Evolutionary conservation across 2,113 vertebrate species (phyloP).

Genomic region (Rhizomys pruinosus): DNA sequence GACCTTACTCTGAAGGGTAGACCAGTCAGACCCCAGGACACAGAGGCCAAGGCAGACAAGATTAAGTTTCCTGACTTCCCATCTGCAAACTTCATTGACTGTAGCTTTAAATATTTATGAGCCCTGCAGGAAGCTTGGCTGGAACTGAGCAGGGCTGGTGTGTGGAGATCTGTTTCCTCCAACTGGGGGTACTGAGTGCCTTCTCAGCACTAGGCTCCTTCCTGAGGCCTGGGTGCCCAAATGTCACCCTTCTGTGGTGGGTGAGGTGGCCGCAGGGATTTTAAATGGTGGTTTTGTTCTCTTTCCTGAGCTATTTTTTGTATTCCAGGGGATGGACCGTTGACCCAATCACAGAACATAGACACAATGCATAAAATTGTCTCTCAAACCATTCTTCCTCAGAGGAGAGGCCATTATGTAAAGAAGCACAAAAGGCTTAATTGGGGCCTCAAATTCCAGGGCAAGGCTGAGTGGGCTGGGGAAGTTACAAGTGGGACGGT

Average conservation of each 20-base stretch:
- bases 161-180: conserved; percentile 60
- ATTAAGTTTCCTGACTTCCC: conserved; percentile 77
- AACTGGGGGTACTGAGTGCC: neutral
- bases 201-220: neutral
- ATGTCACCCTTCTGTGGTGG: neutral
- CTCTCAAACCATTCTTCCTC: neutral
- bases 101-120: conserved; percentile 85
- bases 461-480: conserved; percentile 58
- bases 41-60: conserved; percentile 52
- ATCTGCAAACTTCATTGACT: conserved; percentile 78
- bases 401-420: conserved; percentile 36
- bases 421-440: conserved; percentile 67
- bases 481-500: conserved; percentile 65
- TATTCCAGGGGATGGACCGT: conserved; percentile 56
- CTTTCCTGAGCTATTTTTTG: conserved; percentile 55
- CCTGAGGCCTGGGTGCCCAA: neutral
- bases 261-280: neutral
- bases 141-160: conserved; percentile 60
- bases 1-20: conserved; percentile 72
- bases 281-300: conserved; percentile 60
- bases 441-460: conserved; percentile 71
- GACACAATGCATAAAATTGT: conserved; percentile 73
- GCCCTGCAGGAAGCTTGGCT: conserved; percentile 80
- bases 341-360: conserved; percentile 58
- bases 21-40: conserved; percentile 5